phyloP scores from a whole-genome alignment of 2,888 invertebrate genomes.

The Ferdinandea cuprea region DNA sequence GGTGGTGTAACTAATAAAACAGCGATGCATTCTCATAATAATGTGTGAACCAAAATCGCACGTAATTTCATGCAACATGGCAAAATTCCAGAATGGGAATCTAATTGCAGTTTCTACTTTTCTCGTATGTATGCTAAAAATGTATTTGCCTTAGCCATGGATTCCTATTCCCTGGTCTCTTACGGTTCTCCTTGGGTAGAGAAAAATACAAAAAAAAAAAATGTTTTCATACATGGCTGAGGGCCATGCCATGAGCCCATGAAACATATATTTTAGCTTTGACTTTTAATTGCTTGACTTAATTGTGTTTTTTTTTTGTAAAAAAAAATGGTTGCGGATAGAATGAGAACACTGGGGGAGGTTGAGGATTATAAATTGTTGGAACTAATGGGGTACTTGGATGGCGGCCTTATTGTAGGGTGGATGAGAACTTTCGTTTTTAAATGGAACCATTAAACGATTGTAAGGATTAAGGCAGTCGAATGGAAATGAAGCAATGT shows the following conservation, averaged over 20 bases:
- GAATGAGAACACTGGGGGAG: neutral
- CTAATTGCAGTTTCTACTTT: conserved; percentile 18
- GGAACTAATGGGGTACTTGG: conserved; percentile 24
- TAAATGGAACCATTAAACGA: conserved; percentile 23
- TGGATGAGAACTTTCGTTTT: neutral
- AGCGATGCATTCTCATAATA: conserved; percentile 15
- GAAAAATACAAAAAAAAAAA: too few relatives aligned
- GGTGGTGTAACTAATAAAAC: conserved; percentile 29
- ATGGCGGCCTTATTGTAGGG: neutral
- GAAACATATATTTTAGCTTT: conserved; percentile 27
- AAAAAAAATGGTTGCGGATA: neutral
- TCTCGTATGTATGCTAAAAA: conserved; percentile 9
- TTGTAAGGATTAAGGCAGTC: neutral
- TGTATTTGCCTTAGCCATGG: conserved; percentile 1
- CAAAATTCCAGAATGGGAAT: conserved; percentile 14
- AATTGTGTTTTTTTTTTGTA: conserved; percentile 7
- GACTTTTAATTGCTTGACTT: conserved; percentile 34
- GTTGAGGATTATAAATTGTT: conserved; percentile 20
- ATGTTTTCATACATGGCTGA: conserved; percentile 13
- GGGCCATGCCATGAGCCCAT: conserved; percentile 1
- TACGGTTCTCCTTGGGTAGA: conserved; percentile 14
- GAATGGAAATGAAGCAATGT: conserved; percentile 1
- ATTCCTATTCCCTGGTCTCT: neutral
- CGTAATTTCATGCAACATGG: conserved; percentile 22
- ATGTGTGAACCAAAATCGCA: conserved; percentile 35